Evolutionary conservation across 2,888 invertebrate genomes (phyloP).

Genomic region (Pandemis cinnamomeana): DNA sequence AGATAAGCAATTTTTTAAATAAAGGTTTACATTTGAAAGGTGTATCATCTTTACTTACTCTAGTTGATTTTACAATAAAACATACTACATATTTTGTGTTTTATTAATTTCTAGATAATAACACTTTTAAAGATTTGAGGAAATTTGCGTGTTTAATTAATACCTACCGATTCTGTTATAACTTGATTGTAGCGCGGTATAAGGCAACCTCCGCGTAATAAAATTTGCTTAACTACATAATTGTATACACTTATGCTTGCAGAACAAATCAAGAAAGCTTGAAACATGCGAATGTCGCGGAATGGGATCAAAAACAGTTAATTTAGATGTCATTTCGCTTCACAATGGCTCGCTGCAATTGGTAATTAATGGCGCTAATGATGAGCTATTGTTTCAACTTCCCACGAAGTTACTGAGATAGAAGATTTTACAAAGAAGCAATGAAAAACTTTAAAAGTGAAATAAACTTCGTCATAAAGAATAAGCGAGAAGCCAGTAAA

Average conservation of each 20-base stretch:
- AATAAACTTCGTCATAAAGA: slow-evolving; percentile 28
- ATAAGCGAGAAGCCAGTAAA: slow-evolving; percentile 22
- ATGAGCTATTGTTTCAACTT: slow-evolving; percentile 57
- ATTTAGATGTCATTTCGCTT: slow-evolving; percentile 57
- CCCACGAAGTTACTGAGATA: slow-evolving; percentile 32
- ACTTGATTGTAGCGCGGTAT: not conserved
- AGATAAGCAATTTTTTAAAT: not conserved
- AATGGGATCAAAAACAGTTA: slow-evolving; percentile 54
- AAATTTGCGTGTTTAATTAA: not conserved
- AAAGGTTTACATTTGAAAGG: not conserved
- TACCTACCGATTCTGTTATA: not conserved
- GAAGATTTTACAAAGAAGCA: slow-evolving; percentile 36
- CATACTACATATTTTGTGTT: not conserved
- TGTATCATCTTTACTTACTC: not conserved
- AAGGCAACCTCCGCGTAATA: not conserved
- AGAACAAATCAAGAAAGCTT: slow-evolving; percentile 15
- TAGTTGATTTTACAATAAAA: not conserved
- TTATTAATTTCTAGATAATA: not conserved
- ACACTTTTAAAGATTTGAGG: not conserved
- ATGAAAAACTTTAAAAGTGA: slow-evolving; percentile 37
- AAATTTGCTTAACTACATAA: not conserved
- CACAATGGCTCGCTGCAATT: slow-evolving; percentile 52
- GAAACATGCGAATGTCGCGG: slow-evolving; percentile 7
- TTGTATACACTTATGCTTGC: not conserved
- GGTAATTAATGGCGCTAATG: slow-evolving; percentile 55